Conservation (phyloP, 2,888 invertebrate species). For the Heliconius cydno region DNA sequence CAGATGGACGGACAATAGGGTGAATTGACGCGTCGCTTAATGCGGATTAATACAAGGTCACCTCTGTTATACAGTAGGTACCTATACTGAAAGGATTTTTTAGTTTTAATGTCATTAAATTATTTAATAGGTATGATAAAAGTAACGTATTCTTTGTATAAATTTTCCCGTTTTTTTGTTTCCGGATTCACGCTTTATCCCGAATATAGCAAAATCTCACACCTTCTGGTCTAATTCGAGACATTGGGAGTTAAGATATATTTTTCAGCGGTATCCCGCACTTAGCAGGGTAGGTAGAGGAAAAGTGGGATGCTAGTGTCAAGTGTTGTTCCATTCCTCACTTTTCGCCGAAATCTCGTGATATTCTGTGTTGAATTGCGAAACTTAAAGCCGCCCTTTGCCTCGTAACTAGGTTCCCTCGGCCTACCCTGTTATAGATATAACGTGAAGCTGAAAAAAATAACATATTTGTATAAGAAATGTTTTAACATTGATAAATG, state of each 20-base stretch:
- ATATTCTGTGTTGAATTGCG: too few relatives aligned
- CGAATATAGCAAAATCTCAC: background rate
- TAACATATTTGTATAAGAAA: background rate
- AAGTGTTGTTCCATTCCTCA: too few relatives aligned
- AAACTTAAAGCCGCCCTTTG: too few relatives aligned
- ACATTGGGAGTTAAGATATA: too few relatives aligned
- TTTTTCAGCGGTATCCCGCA: too few relatives aligned
- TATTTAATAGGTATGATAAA: too few relatives aligned
- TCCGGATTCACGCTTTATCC: background rate
- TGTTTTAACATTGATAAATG: background rate
- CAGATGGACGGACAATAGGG: slow-evolving; percentile 40
- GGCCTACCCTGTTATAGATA: background rate
- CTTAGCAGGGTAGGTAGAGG: too few relatives aligned
- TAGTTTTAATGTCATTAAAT: too few relatives aligned
- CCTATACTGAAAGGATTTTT: background rate
- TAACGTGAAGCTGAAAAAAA: background rate
- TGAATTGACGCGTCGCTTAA: slow-evolving; percentile 41
- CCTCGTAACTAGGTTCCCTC: background rate
- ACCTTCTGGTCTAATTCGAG: too few relatives aligned
- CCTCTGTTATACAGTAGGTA: background rate
- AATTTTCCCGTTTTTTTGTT: background rate
- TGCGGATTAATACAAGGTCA: slow-evolving; percentile 45
- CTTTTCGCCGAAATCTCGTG: too few relatives aligned
- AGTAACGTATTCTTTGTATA: too few relatives aligned
- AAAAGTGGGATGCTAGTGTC: too few relatives aligned